Evolutionary conservation across 2,888 invertebrate genomes (phyloP).

Genomic region (Agrochola lychnidis): DNA sequence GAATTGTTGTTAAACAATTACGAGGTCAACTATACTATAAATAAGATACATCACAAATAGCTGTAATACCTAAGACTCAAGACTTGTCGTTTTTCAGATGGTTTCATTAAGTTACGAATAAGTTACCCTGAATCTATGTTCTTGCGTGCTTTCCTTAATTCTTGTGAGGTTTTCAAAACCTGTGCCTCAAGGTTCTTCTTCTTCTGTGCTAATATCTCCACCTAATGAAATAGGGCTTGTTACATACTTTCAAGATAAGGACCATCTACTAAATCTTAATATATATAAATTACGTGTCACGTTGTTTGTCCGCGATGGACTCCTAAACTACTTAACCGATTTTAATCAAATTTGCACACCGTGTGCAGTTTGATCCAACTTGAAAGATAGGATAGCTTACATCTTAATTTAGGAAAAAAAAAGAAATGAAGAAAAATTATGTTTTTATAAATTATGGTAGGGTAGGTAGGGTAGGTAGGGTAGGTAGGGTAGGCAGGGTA

Average conservation of each 20-base stretch:
- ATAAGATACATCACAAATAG: neutral
- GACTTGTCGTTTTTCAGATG: neutral
- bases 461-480: too few species aligned
- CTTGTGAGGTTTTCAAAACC: constrained; percentile 70
- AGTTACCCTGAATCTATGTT: constrained; percentile 60
- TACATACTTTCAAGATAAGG: neutral
- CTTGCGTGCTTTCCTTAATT: constrained; percentile 77
- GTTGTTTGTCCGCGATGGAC: too few species aligned
- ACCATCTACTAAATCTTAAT: neutral
- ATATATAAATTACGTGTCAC: too few species aligned
- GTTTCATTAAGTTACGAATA: neutral
- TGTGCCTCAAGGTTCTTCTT: constrained; percentile 76
- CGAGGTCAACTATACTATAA: neutral
- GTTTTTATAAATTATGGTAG: too few species aligned
- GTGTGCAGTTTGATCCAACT: too few species aligned
- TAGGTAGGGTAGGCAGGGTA: too few species aligned
- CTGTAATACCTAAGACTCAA: neutral
- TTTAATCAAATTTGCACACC: too few species aligned
- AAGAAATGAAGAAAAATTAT: too few species aligned
- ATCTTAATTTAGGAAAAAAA: too few species aligned
- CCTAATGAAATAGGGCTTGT: constrained; percentile 65
- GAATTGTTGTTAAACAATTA: neutral
- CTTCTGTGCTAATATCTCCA: constrained; percentile 75
- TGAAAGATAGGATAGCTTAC: too few species aligned
- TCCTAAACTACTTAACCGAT: too few species aligned